A percentile compares a stretch with the other conserved stretches of the same genome.
These are phyloP conservation scores for Athalia rosae DNA, from an alignment of 2,888 invertebrate species.

Conservation along the genomic window DNA sequence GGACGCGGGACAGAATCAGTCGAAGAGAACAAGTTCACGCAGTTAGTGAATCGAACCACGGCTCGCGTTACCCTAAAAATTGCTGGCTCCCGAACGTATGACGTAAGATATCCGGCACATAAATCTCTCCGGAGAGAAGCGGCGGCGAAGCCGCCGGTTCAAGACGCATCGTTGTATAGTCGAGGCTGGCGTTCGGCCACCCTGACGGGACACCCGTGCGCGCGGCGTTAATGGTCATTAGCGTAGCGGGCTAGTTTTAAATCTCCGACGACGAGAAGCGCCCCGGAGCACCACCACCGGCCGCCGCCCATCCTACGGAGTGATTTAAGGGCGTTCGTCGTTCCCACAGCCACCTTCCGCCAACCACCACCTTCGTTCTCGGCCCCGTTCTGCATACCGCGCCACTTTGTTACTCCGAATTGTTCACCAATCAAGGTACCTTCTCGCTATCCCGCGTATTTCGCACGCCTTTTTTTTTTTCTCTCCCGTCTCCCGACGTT, in stretches of 20 bases:
- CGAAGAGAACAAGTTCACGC: too few species aligned
- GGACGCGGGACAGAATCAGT: too few species aligned
- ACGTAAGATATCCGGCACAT: constrained; percentile 70
- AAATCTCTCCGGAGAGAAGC: constrained; percentile 64
- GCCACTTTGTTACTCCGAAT: constrained; percentile 43
- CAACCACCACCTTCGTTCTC: constrained; percentile 8
- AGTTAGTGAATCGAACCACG: neutral
- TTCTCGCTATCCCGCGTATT: constrained; percentile 9
- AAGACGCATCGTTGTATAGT: constrained; percentile 50
- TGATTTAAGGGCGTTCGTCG: constrained; percentile 41
- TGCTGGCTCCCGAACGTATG: neutral
- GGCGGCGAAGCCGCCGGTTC: constrained; percentile 58
- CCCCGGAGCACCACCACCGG: neutral
- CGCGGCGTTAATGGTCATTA: constrained; percentile 69
- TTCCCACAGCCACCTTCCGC: constrained; percentile 25
- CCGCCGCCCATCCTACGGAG: constrained; percentile 51
- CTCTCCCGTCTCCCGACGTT: neutral
- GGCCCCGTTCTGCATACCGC: neutral
- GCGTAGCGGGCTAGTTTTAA: constrained; percentile 66
- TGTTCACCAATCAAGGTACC: constrained; percentile 42
- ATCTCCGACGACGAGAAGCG: constrained; percentile 60
- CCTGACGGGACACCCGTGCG: constrained; percentile 49
- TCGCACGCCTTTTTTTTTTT: constrained; percentile 13
- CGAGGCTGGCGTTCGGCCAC: constrained; percentile 49
- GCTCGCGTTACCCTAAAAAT: constrained; percentile 9